phyloP scores from a whole-genome alignment of 37 sponge, comb jelly and placozoan species.

The Aplysina aerophoba region DNA sequence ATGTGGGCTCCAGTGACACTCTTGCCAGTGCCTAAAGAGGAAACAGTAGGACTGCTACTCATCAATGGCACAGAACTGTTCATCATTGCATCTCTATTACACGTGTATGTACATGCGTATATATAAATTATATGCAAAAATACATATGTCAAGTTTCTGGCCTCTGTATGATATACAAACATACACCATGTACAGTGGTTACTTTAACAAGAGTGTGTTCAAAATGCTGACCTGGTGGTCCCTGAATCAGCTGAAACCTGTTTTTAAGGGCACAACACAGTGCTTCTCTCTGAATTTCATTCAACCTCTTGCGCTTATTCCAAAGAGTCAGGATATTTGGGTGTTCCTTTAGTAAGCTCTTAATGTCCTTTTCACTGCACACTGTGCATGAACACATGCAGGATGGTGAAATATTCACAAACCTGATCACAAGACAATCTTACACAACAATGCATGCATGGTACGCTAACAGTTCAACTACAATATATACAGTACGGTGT shows the following conservation, averaged over 20 bases:
- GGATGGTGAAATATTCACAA: not conserved
- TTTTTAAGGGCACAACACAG: constrained; percentile 27
- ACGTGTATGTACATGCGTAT: no score
- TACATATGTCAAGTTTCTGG: no score
- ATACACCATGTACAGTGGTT: not conserved
- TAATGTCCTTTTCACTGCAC: not conserved
- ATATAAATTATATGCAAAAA: no score
- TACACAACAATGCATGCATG: constrained; percentile 22
- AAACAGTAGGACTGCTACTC: not conserved
- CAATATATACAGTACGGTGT: no score
- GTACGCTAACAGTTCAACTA: no score
- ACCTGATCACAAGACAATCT: no score
- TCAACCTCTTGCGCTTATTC: constrained; percentile 32
- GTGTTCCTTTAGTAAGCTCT: not conserved
- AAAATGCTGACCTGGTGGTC: constrained; percentile 71
- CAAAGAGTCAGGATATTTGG: constrained; percentile 8
- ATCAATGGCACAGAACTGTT: no score
- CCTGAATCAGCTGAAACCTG: constrained; percentile 71
- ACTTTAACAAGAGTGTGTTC: not conserved
- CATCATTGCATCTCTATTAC: no score
- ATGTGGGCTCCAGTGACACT: constrained; percentile 77
- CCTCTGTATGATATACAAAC: not conserved
- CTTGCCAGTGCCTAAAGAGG: constrained; percentile 66
- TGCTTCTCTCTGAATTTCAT: constrained; percentile 54
- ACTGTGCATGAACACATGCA: not conserved